Conservation (phyloP, 2,797 vertebrate genomes). For the Sebastiscus tertius region DNA sequence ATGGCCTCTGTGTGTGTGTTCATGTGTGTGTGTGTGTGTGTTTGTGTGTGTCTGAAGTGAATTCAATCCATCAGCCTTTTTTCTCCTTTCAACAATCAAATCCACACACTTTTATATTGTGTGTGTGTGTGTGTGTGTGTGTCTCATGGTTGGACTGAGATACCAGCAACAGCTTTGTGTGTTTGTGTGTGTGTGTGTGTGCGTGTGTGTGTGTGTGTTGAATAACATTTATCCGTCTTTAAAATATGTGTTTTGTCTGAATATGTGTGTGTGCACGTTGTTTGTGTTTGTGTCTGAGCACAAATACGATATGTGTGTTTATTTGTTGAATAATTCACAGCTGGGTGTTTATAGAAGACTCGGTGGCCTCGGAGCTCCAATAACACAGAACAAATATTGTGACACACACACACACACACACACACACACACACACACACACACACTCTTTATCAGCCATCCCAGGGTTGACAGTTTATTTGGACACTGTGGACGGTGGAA, state of each 20-base stretch:
- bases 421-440: slow-evolving; percentile 15
- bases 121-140: not conserved
- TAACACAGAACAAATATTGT: slow-evolving; percentile 73
- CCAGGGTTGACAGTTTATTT: slow-evolving; percentile 66
- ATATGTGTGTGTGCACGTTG: not conserved
- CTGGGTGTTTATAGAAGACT: slow-evolving; percentile 69
- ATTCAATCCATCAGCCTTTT: slow-evolving; percentile 33
- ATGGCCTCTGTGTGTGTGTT: not conserved
- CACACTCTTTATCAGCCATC: slow-evolving; percentile 50
- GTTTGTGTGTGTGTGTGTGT: not conserved
- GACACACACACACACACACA: slow-evolving; percentile 40
- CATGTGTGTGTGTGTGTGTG: not conserved
- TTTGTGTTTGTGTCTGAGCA: not conserved
- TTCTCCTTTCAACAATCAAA: slow-evolving; percentile 16
- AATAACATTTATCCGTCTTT: slow-evolving; percentile 19
- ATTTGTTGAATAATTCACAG: slow-evolving; percentile 72
- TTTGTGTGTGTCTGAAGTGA: not conserved
- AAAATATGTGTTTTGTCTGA: slow-evolving; percentile 10
- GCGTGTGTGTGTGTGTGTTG: not conserved
- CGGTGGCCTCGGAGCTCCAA: slow-evolving; percentile 67
- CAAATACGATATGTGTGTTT: slow-evolving; percentile 32
- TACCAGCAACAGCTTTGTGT: not conserved
- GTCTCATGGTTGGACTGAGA: not conserved
- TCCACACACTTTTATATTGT: not conserved
- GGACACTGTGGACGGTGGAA: slow-evolving; percentile 54